Evolutionary conservation across 2,888 invertebrate genomes (phyloP).

Genomic region (Rhagium mordax): DNA sequence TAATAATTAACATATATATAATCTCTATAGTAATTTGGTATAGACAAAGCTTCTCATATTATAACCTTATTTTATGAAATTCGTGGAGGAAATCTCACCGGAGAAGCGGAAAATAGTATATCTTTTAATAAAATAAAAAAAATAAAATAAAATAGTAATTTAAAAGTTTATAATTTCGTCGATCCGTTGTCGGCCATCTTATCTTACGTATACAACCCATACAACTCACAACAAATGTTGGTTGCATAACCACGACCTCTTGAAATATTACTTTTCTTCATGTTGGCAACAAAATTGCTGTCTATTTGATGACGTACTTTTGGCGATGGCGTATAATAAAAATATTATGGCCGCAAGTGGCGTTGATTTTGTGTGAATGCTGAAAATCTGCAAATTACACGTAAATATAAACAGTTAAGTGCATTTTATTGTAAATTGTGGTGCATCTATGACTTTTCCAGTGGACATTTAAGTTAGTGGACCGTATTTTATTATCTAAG

Average conservation of each 20-base stretch:
- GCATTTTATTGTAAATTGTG: background rate
- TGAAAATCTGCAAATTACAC: background rate
- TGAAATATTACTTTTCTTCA: background rate
- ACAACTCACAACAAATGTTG: too few relatives aligned
- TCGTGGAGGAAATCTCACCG: too few relatives aligned
- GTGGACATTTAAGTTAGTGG: background rate
- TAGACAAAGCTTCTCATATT: too few relatives aligned
- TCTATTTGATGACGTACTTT: constrained; percentile 24
- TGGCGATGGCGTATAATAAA: constrained; percentile 25
- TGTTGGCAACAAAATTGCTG: constrained; percentile 1
- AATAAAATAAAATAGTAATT: too few relatives aligned
- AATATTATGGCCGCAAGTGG: constrained; percentile 31
- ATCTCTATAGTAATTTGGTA: too few relatives aligned
- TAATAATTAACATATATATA: too few relatives aligned
- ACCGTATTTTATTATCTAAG: background rate
- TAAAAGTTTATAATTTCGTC: too few relatives aligned
- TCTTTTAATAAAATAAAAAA: too few relatives aligned
- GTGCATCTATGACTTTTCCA: constrained; percentile 7
- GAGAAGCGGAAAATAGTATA: too few relatives aligned
- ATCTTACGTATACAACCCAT: too few relatives aligned
- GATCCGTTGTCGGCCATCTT: too few relatives aligned
- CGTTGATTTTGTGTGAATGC: constrained; percentile 28
- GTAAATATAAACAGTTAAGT: background rate
- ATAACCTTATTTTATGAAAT: too few relatives aligned
- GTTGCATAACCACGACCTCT: background rate